These are phyloP conservation scores for Ispidina lecontei DNA, from an alignment of 2,797 vertebrate species.

Conservation along the genomic window DNA sequence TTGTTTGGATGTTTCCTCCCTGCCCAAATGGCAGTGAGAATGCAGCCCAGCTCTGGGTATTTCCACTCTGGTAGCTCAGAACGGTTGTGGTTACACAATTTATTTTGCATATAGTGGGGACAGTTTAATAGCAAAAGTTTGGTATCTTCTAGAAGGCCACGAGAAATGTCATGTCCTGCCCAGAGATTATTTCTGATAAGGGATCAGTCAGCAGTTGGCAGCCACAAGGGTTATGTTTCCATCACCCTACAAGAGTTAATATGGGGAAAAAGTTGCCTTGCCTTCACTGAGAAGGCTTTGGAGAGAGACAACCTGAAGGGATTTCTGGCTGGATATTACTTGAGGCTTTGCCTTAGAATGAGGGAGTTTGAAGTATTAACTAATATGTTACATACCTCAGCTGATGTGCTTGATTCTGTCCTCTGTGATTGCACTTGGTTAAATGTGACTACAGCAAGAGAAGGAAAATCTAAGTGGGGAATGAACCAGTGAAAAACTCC, in stretches of 20 bases:
- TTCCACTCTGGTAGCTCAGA: conserved; percentile 34
- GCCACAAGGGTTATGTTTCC: background rate
- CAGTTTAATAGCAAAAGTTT: conserved; percentile 4
- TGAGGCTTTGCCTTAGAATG: background rate
- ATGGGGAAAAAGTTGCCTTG: background rate
- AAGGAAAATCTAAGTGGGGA: conserved; percentile 15
- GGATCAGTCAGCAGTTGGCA: background rate
- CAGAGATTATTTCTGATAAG: background rate
- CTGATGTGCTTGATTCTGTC: background rate
- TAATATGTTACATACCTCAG: background rate
- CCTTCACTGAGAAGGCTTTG: background rate
- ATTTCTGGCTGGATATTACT: background rate
- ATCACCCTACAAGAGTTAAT: background rate
- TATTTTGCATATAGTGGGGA: background rate
- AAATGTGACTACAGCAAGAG: background rate
- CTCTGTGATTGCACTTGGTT: background rate
- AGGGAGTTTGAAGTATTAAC: background rate
- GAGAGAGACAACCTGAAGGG: background rate
- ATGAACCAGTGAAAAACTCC: background rate
- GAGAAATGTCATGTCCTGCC: background rate
- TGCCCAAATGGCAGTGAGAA: conserved; percentile 25
- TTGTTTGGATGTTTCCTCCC: conserved; percentile 19
- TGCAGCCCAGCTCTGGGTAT: conserved; percentile 23
- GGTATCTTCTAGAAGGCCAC: background rate
- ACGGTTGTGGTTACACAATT: background rate